Evolutionary conservation across 2,888 invertebrate genomes (phyloP).

Genomic region (Lycia hirtaria): DNA sequence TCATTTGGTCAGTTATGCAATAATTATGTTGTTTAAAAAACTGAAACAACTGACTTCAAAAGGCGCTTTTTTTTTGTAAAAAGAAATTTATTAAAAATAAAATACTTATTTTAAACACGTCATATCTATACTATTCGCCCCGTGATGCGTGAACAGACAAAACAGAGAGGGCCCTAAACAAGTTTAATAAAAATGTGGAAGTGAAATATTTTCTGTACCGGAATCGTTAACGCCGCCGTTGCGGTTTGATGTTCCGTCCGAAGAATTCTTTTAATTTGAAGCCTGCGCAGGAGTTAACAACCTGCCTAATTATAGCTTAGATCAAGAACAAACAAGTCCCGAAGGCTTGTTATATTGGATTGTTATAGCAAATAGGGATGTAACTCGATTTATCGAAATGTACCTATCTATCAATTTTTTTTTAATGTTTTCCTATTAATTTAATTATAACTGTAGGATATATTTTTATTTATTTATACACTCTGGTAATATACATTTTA

Average conservation of each 20-base stretch:
- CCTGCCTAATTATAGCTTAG: slow-evolving; percentile 80
- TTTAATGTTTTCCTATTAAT: not conserved
- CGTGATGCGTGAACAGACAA: slow-evolving; percentile 60
- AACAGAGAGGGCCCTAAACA: slow-evolving; percentile 72
- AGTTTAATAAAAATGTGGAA: slow-evolving; percentile 84
- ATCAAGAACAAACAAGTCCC: slow-evolving; percentile 77
- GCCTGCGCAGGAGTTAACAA: slow-evolving; percentile 79
- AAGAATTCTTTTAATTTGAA: slow-evolving; percentile 82
- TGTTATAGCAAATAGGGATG: slow-evolving; percentile 35
- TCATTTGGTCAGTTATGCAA: too few species aligned
- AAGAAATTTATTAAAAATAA: too few species aligned
- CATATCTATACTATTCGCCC: slow-evolving; percentile 56
- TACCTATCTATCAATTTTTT: not conserved
- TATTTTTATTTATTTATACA: not conserved
- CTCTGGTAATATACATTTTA: too few species aligned
- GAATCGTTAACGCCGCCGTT: slow-evolving; percentile 82
- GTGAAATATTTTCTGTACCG: slow-evolving; percentile 82
- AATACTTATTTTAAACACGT: not conserved
- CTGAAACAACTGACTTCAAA: too few species aligned
- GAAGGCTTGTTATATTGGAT: slow-evolving; percentile 48
- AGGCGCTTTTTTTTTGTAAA: too few species aligned
- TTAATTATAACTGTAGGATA: too few species aligned
- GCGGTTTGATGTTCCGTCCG: slow-evolving; percentile 69
- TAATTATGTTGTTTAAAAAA: too few species aligned
- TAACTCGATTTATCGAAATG: slow-evolving; percentile 12